A percentile compares a stretch with the other conserved stretches of the same genome.
Evolutionary conservation across 2,113 vertebrate species (phyloP).

Genomic region (Malurus alboscapulatus): DNA sequence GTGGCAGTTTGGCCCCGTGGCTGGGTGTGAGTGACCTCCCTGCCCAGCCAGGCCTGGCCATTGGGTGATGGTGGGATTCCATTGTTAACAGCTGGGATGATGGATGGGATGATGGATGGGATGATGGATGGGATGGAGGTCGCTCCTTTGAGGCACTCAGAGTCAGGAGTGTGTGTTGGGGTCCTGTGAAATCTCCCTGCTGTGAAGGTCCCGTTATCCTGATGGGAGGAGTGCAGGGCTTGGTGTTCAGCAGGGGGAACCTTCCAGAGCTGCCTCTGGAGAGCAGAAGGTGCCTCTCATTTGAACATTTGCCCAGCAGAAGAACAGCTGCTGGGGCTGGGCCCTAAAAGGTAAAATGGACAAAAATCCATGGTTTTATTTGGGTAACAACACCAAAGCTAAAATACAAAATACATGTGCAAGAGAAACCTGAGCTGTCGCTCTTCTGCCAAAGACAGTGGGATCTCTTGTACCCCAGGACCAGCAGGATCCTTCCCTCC

Average conservation of each 20-base stretch:
- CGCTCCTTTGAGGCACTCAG: background rate
- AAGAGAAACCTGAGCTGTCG: background rate
- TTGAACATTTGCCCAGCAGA: background rate
- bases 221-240: background rate
- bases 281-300: background rate
- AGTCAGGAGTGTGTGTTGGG: background rate
- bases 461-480: background rate
- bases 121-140: conserved; percentile 32
- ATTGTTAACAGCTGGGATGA: background rate
- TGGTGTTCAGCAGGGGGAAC: background rate
- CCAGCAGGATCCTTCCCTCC: background rate
- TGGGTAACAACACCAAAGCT: background rate
- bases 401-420: background rate
- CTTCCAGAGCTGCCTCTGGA: background rate
- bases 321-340: background rate
- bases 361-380: background rate
- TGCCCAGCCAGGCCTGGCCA: background rate
- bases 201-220: background rate
- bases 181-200: conserved; percentile 34
- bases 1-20: background rate
- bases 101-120: background rate
- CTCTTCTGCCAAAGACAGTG: background rate
- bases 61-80: too few relatives aligned
- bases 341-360: background rate
- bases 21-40: background rate